These are phyloP conservation scores for Phrixothrix hirtus DNA, from an alignment of 2,888 invertebrate species.

Conservation along the genomic window DNA sequence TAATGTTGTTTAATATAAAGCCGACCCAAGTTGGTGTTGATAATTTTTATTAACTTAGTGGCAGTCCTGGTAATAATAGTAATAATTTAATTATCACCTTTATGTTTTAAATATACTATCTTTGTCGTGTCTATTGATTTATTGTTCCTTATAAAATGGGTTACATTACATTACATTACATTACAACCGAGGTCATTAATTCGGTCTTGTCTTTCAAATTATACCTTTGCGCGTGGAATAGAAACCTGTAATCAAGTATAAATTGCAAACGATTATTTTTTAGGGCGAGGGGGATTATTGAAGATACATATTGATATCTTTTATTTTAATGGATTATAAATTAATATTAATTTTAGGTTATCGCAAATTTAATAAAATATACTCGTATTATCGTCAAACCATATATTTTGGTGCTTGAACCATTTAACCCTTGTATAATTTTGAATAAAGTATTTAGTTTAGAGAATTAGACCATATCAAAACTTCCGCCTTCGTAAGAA, in stretches of 20 bases:
- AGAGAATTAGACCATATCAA: no score
- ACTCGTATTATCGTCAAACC: background rate
- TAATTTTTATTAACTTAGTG: no score
- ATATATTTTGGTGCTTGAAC: background rate
- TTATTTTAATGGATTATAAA: constrained; percentile 1
- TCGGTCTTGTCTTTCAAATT: constrained; percentile 18
- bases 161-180: constrained; percentile 19
- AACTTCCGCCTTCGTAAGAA: no score
- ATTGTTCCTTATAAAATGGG: constrained; percentile 15
- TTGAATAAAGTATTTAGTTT: no score
- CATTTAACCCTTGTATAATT: background rate
- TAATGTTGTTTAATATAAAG: no score
- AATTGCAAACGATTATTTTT: constrained; percentile 27
- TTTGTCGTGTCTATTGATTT: constrained; percentile 17
- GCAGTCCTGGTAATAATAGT: no score
- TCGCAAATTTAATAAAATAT: background rate
- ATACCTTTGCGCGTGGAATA: constrained; percentile 13
- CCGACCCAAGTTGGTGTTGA: no score
- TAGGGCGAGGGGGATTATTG: constrained; percentile 2
- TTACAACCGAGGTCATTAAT: constrained; percentile 19
- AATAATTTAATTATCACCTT: constrained; percentile 5
- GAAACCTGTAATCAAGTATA: constrained; percentile 24
- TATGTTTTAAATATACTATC: constrained; percentile 4
- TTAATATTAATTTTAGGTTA: background rate
- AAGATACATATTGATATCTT: constrained; percentile 2